phyloP scores from a whole-genome alignment of 2,113 vertebrate genomes.

The Lucifuga dentata region DNA sequence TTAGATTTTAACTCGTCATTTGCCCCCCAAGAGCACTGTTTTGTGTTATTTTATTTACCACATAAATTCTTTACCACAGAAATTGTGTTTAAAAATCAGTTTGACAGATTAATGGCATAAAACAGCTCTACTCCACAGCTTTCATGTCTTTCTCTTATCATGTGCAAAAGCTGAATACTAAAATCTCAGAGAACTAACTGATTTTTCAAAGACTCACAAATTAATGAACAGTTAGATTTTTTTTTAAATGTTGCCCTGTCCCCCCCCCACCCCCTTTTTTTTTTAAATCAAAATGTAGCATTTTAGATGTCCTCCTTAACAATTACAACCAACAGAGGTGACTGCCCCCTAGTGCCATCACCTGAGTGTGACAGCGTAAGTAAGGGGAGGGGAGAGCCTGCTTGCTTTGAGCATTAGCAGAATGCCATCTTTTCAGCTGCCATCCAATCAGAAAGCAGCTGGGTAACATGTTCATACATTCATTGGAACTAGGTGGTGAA shows the following conservation, averaged over 20 bases:
- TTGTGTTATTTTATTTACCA: constrained; percentile 6
- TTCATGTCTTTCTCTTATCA: constrained; percentile 16
- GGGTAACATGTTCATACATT: constrained; percentile 60
- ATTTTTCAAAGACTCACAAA: constrained; percentile 38
- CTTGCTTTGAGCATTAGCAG: constrained; percentile 63
- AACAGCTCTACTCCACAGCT: not conserved
- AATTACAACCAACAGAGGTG: constrained; percentile 74
- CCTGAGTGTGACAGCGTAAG: constrained; percentile 46
- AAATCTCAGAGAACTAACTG: constrained; percentile 7
- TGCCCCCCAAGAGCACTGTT: not conserved
- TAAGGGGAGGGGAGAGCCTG: constrained; percentile 18
- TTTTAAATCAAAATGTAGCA: constrained; percentile 19
- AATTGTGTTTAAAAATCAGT: not conserved
- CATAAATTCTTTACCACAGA: constrained; percentile 2
- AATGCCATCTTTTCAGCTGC: constrained; percentile 56
- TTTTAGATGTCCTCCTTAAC: constrained; percentile 29
- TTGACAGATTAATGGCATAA: constrained; percentile 6
- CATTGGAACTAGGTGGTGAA: constrained; percentile 67
- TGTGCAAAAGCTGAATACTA: no score
- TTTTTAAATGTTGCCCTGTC: constrained; percentile 20
- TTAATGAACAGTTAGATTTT: constrained; percentile 38
- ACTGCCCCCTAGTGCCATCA: constrained; percentile 83
- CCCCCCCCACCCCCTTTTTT: no score
- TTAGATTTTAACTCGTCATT: not conserved
- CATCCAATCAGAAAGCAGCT: constrained; percentile 71